These are phyloP conservation scores for Macrosiphum euphorbiae DNA, from an alignment of 2,888 invertebrate genomes.

Conservation along the genomic window DNA sequence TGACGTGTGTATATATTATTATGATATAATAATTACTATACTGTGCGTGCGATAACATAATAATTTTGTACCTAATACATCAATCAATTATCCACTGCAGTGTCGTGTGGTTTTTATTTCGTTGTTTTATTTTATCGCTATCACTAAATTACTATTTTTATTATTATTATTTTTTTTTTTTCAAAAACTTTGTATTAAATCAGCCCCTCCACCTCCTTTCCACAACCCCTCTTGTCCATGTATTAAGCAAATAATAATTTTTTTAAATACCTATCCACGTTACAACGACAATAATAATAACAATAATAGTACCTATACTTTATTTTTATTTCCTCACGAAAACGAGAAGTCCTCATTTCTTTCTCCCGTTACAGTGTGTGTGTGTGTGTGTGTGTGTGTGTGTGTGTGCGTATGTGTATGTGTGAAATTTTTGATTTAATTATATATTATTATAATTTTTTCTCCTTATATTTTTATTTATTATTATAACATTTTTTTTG, in stretches of 20 bases:
- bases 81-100: neutral
- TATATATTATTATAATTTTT: constrained; percentile 7
- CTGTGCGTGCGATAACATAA: neutral
- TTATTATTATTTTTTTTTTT: constrained; percentile 24
- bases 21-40: neutral
- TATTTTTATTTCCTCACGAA: neutral
- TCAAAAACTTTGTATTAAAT: neutral
- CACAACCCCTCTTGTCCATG: too few relatives aligned
- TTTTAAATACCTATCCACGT: neutral
- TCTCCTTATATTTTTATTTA: neutral
- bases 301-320: neutral
- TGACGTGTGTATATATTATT: neutral
- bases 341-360: neutral
- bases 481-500: neutral
- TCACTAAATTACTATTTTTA: constrained; percentile 34
- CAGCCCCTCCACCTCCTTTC: neutral
- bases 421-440: constrained; percentile 20
- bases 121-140: constrained; percentile 40
- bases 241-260: neutral
- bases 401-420: neutral
- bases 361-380: neutral
- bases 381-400: neutral
- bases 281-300: neutral
- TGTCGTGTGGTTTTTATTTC: constrained; percentile 44
- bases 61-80: neutral